phyloP scores from a whole-genome alignment of 2,797 vertebrate species.

The Numenius phaeopus region DNA sequence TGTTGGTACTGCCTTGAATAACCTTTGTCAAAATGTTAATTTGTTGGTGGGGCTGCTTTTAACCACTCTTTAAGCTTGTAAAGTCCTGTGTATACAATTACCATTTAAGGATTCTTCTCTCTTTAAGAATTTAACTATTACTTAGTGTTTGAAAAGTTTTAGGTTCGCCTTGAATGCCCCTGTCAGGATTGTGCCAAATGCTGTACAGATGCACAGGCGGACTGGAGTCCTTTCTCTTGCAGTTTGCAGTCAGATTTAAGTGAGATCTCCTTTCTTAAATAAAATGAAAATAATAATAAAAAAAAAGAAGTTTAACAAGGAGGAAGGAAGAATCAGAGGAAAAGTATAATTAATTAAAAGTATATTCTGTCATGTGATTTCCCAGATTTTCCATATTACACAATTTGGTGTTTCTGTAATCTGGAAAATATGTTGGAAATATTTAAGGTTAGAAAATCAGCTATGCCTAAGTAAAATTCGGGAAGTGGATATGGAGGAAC shows the following conservation, averaged over 20 bases:
- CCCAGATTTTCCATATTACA: not conserved
- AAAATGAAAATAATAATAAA: not conserved
- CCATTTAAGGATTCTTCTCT: not conserved
- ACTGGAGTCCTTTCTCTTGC: not conserved
- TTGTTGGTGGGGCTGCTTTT: not conserved
- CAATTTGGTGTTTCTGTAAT: not conserved
- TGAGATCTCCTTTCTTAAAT: not conserved
- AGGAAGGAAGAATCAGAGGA: not conserved
- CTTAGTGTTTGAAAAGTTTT: not conserved
- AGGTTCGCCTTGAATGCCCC: accelerated
- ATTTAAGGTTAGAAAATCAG: constrained; percentile 4
- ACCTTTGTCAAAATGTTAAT: not conserved
- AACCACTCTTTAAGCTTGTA: not conserved
- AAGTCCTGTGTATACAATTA: not conserved
- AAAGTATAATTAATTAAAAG: not conserved
- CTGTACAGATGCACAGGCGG: not conserved
- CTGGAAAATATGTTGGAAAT: not conserved
- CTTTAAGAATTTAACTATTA: not conserved
- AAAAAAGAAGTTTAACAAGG: not conserved
- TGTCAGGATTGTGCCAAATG: not conserved
- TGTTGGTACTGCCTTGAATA: not conserved
- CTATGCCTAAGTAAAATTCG: not conserved
- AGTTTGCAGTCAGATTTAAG: not conserved
- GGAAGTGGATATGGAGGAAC: not conserved
- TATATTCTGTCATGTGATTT: not conserved